These are phyloP conservation scores for Drosophila longiperda DNA, from an alignment of 2,888 invertebrate species.

Conservation along the genomic window DNA sequence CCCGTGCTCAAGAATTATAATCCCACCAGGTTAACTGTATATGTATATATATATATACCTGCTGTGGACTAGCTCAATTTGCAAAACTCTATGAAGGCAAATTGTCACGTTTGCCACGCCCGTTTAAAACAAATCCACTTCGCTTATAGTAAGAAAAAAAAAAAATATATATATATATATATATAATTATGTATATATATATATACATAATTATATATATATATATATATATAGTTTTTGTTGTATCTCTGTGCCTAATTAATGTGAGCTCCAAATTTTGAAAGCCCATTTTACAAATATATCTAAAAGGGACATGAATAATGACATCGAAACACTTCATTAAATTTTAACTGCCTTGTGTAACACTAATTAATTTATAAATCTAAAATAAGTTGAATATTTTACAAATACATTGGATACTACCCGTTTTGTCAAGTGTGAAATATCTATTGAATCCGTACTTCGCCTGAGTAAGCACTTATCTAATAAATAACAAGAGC, in stretches of 20 bases:
- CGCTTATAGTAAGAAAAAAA: neutral
- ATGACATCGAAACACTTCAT: too few species aligned
- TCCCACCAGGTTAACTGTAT: constrained; percentile 30
- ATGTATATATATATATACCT: constrained; percentile 21
- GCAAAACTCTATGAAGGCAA: constrained; percentile 55
- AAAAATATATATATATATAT: neutral
- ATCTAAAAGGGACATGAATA: too few species aligned
- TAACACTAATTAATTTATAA: neutral
- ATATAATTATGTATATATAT: neutral
- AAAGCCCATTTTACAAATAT: neutral
- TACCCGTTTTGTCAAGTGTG: neutral
- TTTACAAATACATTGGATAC: neutral
- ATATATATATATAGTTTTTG: neutral
- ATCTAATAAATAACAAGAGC: neutral
- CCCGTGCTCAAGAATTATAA: constrained; percentile 75
- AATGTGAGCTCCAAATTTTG: neutral
- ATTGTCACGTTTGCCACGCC: constrained; percentile 53
- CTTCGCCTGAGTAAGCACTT: neutral
- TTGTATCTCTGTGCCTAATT: neutral
- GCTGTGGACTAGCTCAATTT: constrained; percentile 62
- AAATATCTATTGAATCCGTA: neutral
- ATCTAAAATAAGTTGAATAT: neutral
- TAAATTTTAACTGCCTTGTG: too few species aligned
- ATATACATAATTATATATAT: too few species aligned
- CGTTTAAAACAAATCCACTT: neutral